These are phyloP conservation scores for Lophotis ruficrista DNA, from an alignment of 2,113 vertebrate genomes.

Conservation along the genomic window DNA sequence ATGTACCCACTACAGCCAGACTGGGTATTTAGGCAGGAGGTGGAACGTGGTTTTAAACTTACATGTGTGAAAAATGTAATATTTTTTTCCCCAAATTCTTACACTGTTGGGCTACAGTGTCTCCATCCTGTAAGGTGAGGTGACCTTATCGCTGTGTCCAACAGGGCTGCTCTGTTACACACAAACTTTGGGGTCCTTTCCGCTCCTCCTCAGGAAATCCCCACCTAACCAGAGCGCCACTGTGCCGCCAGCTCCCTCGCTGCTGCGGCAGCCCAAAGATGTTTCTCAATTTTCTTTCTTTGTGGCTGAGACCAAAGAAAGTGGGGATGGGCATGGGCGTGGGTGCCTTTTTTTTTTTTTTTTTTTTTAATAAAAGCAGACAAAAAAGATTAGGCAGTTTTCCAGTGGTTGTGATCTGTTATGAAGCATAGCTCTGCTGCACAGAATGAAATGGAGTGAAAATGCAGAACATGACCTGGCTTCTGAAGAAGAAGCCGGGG, in stretches of 20 bases:
- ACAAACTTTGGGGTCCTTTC: background rate
- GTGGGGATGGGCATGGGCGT: background rate
- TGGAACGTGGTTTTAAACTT: background rate
- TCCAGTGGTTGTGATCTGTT: background rate
- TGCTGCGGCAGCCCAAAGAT: background rate
- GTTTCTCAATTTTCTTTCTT: background rate
- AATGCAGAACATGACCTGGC: background rate
- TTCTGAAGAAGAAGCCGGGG: background rate
- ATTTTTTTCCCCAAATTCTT: background rate
- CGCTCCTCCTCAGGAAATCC: background rate
- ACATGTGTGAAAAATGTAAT: background rate
- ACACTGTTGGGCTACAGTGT: background rate
- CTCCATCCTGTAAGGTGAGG: background rate
- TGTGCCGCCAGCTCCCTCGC: background rate
- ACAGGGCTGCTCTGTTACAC: background rate
- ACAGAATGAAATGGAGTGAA: background rate
- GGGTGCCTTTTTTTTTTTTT: background rate
- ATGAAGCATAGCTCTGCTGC: background rate
- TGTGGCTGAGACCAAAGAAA: background rate
- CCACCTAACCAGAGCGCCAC: fast-evolving
- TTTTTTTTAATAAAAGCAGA: background rate
- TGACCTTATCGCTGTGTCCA: too few species aligned
- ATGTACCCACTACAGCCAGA: background rate
- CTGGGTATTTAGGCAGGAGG: background rate
- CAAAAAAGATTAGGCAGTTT: background rate